phyloP scores from a whole-genome alignment of 2,888 invertebrate species.

The Cheilosia scutellata region DNA sequence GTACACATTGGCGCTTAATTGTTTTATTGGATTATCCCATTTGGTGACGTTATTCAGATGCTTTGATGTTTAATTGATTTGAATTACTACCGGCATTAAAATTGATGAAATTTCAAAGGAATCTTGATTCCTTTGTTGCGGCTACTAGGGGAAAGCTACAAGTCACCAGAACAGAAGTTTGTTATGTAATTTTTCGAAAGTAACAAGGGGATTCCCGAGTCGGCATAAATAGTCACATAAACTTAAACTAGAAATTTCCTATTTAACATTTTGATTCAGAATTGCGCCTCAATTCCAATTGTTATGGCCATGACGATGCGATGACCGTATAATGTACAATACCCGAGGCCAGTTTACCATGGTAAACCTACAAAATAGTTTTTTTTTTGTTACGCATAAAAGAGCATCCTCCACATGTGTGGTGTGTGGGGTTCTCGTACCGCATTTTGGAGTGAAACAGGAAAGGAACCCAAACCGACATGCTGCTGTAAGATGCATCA shows the following conservation, averaged over 20 bases:
- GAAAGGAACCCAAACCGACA: slow-evolving; percentile 15
- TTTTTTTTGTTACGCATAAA: slow-evolving; percentile 20
- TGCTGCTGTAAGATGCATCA: slow-evolving; percentile 58
- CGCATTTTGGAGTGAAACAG: slow-evolving; percentile 33
- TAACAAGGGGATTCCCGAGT: no score
- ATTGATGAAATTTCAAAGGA: slow-evolving; percentile 18
- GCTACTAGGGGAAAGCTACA: background rate
- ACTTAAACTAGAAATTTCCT: no score
- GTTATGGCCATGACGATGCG: slow-evolving; percentile 7
- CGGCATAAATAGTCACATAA: no score
- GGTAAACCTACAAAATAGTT: slow-evolving; percentile 16
- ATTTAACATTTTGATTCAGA: slow-evolving; percentile 19
- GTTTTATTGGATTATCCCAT: slow-evolving; percentile 67
- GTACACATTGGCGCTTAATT: slow-evolving; percentile 47
- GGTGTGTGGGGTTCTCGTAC: background rate
- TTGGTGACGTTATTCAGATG: slow-evolving; percentile 28
- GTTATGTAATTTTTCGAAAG: no score
- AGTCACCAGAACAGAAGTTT: background rate
- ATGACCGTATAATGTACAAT: slow-evolving; percentile 29
- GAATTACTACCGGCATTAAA: slow-evolving; percentile 25
- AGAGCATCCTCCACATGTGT: slow-evolving; percentile 22
- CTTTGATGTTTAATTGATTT: slow-evolving; percentile 60
- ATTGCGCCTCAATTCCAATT: slow-evolving; percentile 29
- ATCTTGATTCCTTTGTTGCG: slow-evolving; percentile 7
- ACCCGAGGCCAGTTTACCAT: background rate